Evolutionary conservation across 2,888 invertebrate genomes (phyloP).

Genomic region (Drosophila prolongata): DNA sequence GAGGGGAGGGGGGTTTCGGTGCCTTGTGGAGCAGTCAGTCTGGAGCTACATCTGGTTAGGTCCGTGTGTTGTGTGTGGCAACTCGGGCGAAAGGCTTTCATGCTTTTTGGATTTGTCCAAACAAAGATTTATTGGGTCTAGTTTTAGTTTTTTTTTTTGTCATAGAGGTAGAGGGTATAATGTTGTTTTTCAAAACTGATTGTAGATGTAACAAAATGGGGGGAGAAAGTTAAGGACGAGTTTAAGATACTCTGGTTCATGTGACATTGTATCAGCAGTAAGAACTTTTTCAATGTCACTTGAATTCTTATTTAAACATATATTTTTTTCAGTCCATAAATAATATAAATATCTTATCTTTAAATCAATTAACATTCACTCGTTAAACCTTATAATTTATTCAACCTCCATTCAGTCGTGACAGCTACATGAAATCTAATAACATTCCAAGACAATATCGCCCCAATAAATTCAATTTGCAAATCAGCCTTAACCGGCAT

Average conservation of each 20-base stretch:
- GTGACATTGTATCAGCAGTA: too few species aligned
- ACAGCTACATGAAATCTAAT: neutral
- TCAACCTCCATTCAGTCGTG: neutral
- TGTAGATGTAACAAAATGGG: slow-evolving; percentile 14
- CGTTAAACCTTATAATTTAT: neutral
- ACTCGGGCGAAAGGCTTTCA: slow-evolving; percentile 65
- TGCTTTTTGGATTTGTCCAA: slow-evolving; percentile 75
- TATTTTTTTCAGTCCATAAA: too few species aligned
- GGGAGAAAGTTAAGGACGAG: neutral
- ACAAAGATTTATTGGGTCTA: slow-evolving; percentile 74
- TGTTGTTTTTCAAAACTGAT: slow-evolving; percentile 16
- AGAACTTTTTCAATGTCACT: neutral
- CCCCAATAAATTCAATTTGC: slow-evolving; percentile 1
- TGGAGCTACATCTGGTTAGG: slow-evolving; percentile 50
- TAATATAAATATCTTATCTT: too few species aligned
- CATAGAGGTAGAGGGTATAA: neutral
- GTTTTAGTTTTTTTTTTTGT: slow-evolving; percentile 26
- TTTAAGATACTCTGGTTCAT: neutral
- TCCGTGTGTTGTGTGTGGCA: slow-evolving; percentile 53
- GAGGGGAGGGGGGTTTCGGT: slow-evolving; percentile 13
- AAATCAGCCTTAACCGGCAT: neutral
- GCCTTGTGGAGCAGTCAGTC: slow-evolving; percentile 32
- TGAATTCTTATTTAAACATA: too few species aligned
- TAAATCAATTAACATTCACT: neutral
- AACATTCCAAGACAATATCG: slow-evolving; percentile 1